These are phyloP conservation scores for Hoplodrina blanda DNA, from an alignment of 2,888 invertebrate genomes.

Conservation along the genomic window DNA sequence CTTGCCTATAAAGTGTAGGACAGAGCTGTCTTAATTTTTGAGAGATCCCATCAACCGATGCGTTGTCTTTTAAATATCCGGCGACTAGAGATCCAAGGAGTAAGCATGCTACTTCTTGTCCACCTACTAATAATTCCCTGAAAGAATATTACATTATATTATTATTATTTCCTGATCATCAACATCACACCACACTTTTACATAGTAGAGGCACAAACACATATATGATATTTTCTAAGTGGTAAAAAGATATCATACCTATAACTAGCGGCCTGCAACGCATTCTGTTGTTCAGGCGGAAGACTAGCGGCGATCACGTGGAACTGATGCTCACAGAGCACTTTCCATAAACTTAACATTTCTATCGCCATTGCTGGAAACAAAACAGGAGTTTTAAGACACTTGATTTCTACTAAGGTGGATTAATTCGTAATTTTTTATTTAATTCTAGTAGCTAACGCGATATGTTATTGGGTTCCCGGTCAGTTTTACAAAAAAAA, in stretches of 20 bases:
- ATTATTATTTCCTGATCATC: neutral
- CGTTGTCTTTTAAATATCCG: conserved; percentile 98
- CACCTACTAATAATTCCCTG: conserved; percentile 94
- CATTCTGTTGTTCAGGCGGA: conserved; percentile 92
- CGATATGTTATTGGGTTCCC: neutral
- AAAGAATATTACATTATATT: conserved; percentile 23
- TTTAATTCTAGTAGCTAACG: neutral
- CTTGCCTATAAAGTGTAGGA: conserved; percentile 97
- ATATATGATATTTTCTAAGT: neutral
- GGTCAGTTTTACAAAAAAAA: neutral
- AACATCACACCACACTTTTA: neutral
- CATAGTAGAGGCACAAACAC: neutral
- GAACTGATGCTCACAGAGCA: conserved; percentile 97
- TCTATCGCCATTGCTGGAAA: conserved; percentile 94
- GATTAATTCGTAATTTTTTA: no score
- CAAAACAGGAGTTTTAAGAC: neutral
- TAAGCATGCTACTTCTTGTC: conserved; percentile 92
- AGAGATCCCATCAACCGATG: conserved; percentile 98
- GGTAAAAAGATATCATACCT: conserved; percentile 71
- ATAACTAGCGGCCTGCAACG: conserved; percentile 92
- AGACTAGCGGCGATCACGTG: conserved; percentile 94
- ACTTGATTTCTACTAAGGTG: neutral
- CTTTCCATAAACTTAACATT: conserved; percentile 97
- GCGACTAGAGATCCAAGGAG: conserved; percentile 96
- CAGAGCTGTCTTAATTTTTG: conserved; percentile 96